phyloP scores from a whole-genome alignment of 35 echinoderm and acorn worm genomes.

The Stichopus chloronotus region DNA sequence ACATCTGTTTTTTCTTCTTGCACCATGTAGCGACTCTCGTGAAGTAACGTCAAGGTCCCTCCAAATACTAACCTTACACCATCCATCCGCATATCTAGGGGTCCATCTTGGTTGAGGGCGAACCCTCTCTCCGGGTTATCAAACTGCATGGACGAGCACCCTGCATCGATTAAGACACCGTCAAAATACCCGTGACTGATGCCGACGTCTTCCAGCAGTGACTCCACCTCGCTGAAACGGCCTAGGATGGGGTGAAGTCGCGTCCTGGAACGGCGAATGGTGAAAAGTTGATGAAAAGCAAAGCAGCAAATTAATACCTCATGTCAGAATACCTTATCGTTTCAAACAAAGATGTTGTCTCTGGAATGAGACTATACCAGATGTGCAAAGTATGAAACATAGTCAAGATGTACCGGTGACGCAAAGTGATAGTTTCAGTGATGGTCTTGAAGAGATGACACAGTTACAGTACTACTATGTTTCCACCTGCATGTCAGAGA shows the following conservation, averaged over 20 bases:
- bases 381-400: no score
- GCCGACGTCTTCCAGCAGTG: slow-evolving; percentile 45
- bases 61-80: slow-evolving; percentile 62
- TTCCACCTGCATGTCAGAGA: no score
- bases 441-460: no score
- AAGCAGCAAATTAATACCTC: not conserved
- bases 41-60: not conserved
- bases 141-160: slow-evolving; percentile 89
- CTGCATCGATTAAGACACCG: slow-evolving; percentile 93
- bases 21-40: not conserved
- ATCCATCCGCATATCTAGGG: slow-evolving; percentile 95
- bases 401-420: no score
- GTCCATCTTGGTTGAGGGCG: slow-evolving; percentile 77
- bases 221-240: slow-evolving; percentile 71
- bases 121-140: slow-evolving; percentile 84
- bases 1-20: no score
- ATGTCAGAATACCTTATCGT: not conserved
- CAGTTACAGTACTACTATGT: no score
- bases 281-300: not conserved
- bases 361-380: no score
- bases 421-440: no score
- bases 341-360: no score
- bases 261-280: slow-evolving; percentile 22
- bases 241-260: slow-evolving; percentile 75
- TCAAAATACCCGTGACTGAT: slow-evolving; percentile 56